These are phyloP conservation scores for Python bivittatus DNA, from an alignment of 2,113 vertebrate genomes.

Conservation along the genomic window DNA sequence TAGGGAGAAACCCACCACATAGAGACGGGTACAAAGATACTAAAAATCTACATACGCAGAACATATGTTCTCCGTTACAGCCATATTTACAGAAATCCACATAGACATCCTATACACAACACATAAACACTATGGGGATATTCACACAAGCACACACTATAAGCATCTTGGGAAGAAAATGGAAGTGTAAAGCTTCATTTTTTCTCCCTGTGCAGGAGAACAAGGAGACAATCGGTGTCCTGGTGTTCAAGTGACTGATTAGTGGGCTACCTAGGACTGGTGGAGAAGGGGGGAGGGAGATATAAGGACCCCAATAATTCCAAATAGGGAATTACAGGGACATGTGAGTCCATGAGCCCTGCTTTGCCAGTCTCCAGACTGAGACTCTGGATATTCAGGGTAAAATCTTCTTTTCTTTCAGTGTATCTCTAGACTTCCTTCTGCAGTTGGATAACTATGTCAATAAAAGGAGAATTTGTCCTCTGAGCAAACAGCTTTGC, in stretches of 20 bases:
- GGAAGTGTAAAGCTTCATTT: not conserved
- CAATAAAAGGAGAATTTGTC: not conserved
- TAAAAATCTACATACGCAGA: not conserved
- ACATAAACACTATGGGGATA: not conserved
- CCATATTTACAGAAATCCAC: not conserved
- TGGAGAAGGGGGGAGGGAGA: not conserved
- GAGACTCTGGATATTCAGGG: not conserved
- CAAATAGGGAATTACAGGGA: not conserved
- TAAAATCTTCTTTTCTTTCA: not conserved
- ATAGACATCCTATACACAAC: not conserved
- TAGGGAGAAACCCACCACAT: not conserved
- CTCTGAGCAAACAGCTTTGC: not conserved
- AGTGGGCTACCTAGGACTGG: not conserved
- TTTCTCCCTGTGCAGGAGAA: not conserved
- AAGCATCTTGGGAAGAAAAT: not conserved
- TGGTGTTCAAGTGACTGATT: not conserved
- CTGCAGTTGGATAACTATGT: not conserved
- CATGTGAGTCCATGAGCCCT: not conserved
- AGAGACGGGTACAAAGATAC: not conserved
- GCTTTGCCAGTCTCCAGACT: not conserved
- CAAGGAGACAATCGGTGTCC: not conserved
- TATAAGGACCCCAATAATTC: not conserved
- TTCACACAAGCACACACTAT: not conserved
- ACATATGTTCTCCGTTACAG: not conserved
- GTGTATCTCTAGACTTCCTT: not conserved